Conservation (phyloP, 1,140 invertebrate genomes). For the Nixonia krombeini region DNA sequence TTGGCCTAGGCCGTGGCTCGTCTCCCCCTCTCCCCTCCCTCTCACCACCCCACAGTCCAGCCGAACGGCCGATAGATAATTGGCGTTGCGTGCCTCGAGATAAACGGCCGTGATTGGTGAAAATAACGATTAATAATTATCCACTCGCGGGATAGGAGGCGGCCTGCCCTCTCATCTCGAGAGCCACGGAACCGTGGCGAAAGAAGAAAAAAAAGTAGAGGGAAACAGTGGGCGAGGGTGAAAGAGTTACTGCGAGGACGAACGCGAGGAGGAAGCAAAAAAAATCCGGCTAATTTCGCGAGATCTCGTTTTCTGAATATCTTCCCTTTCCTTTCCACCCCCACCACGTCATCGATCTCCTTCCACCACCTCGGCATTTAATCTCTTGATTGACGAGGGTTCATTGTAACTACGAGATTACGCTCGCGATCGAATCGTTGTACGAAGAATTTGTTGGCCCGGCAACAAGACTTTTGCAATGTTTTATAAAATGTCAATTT, state of each 20-base stretch:
- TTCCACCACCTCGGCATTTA: too few relatives aligned
- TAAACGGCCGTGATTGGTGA: slow-evolving; percentile 69
- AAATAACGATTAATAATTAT: slow-evolving; percentile 71
- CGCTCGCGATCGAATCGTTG: too few relatives aligned
- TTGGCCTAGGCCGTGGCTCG: slow-evolving; percentile 13
- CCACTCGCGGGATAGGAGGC: slow-evolving; percentile 64
- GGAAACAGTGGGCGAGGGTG: slow-evolving; percentile 15
- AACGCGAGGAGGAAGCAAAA: slow-evolving; percentile 14
- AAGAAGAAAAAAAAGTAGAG: slow-evolving; percentile 37
- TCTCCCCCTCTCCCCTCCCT: slow-evolving; percentile 11
- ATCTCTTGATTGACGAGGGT: too few relatives aligned
- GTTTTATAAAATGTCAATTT: too few relatives aligned
- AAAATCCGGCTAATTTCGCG: slow-evolving; percentile 21
- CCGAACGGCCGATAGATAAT: slow-evolving; percentile 64
- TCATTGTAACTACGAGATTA: too few relatives aligned
- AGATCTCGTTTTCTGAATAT: slow-evolving; percentile 11
- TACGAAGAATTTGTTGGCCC: too few relatives aligned
- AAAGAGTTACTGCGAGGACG: slow-evolving; percentile 20
- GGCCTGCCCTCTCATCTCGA: slow-evolving; percentile 64
- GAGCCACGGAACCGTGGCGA: slow-evolving; percentile 48
- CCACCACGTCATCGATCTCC: too few relatives aligned
- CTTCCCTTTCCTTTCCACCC: slow-evolving; percentile 1
- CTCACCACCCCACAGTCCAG: too few relatives aligned
- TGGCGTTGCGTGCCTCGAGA: slow-evolving; percentile 68
- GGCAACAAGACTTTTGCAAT: too few relatives aligned